Percentiles rank a stretch among this genome's conserved stretches.
Conservation (phyloP, 2,113 vertebrate genomes). For the Zeus faber region DNA sequence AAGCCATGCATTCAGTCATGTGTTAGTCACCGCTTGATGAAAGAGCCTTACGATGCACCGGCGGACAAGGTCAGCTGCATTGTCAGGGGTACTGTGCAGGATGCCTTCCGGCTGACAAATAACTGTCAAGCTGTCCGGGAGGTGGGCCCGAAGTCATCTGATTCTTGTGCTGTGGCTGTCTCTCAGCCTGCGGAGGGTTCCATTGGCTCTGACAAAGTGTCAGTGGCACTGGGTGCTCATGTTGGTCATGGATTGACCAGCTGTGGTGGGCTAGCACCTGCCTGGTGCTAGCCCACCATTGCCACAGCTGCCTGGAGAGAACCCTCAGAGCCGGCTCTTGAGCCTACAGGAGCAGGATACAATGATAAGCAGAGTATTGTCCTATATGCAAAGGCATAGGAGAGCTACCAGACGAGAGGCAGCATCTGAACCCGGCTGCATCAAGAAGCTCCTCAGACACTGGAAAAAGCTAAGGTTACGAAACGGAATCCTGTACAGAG, state of each 20-base stretch:
- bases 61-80: constrained; percentile 12
- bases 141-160: background rate
- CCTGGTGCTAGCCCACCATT: background rate
- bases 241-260: background rate
- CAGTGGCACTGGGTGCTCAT: background rate
- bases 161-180: background rate
- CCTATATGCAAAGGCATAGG: background rate
- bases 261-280: too few relatives aligned
- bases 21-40: too few relatives aligned
- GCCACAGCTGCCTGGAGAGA: too few relatives aligned
- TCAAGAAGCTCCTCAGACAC: constrained; percentile 1
- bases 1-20: too few relatives aligned
- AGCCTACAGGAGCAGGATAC: background rate
- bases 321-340: too few relatives aligned
- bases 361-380: background rate
- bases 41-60: constrained; percentile 16
- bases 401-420: background rate
- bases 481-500: constrained; percentile 4
- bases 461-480: constrained; percentile 6
- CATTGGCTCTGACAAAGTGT: background rate
- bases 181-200: background rate
- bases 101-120: constrained; percentile 12
- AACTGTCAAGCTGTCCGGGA: constrained; percentile 16
- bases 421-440: background rate
- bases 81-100: constrained; percentile 3